Evolutionary conservation across 2,888 invertebrate genomes (phyloP), one percentile per base, ranked within the genome.

Genomic region (Euclidia mi): DNA sequence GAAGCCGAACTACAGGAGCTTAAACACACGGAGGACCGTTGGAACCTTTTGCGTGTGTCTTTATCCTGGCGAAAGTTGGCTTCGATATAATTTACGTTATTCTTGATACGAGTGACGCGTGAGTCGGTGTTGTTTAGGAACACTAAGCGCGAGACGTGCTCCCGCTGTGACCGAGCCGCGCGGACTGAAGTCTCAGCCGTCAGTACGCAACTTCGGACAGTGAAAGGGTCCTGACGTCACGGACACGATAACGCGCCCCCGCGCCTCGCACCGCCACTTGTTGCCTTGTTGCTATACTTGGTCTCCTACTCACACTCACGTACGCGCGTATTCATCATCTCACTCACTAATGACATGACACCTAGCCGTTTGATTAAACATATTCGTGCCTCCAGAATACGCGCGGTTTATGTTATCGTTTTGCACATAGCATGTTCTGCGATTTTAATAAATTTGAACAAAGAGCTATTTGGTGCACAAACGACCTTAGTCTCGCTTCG

Each of bases 171-270:
- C 91, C 91, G 94, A 94, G 94, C 91, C 94, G 92, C 94, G 89
- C 86, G 90, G 91, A 94, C 94, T 94, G 91, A 86, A 72, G 85
- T 68, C 61, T 68, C 49, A 68, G 67, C 60, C 70, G 65, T 47
- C 49, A 53, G 71, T 62, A 56, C 68, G 70, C 73, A 85, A 87
- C 86, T 86, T 84, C 86, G 87, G 87, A 81, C 91, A 94, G 92
- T 92, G 94, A 95, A 93, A 94, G 93, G 92, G 89, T 81, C 88
- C 66, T 95, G 95, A 96, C 95, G 96, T 95, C 95, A 95, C 87
- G 71, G 52, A 74, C 85, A 87, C 91, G 92, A 93, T 94, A 95
- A 95, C 93, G 87, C 79, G 70, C 80, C 80, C 79, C 82, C 82
- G 67, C 84, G 55, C 76, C 75, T 59, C 71, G 65, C 74, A 2